Base-by-base conservation (phyloP, 2,113 vertebrate genomes). In the Tragelaphus imberbis region DNA sequence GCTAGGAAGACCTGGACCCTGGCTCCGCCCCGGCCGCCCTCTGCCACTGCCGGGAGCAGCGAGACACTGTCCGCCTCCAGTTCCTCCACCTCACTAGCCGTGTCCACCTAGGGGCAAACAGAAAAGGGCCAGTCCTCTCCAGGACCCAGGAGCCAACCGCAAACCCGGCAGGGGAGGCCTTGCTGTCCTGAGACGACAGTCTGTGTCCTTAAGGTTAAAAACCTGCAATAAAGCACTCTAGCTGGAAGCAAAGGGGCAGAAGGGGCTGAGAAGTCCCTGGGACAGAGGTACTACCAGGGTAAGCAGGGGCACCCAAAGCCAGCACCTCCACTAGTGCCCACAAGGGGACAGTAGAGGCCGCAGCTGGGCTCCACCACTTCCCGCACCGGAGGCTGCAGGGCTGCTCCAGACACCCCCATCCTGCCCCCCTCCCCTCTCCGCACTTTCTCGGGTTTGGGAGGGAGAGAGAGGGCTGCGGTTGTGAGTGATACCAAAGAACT, bases 81-180 rank as follows among this genome's bases (percentile, higher is more conserved):
- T 55, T 99, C 99, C 95, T 99, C 99, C 97, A 99, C 99, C 98
- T 99, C 99, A 98, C 99, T 99, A 93, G 99, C 99, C 47, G 99
- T 99, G 98, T 99, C 99, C 98, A 99, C 99, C 99, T 99, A 51
- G 17, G 84, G 15, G 59, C 11, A 91, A 87, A n/a, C 36, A 98
- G 92, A 95, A 94, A 40, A 94, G 55, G 33, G 86, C 71, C 75
- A 79, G n/a, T 71, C 11, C 47, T 91, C 75, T 85, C 59, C 44
- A 44, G 61, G 84, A 51, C 75, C 75, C 28, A 7, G 75, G 79
- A 65, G n/a, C 51, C 63, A 40, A 75, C 40, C 2, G 15, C 82
- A 58, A 77, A 36, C 51, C 27, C 33, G 30, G 30, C 44, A 63
- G 10, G 61, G 77, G 88, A 80, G 28, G 79, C n/a, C 44, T 61